A percentile compares a stretch with the other conserved stretches of the same genome.
These are phyloP conservation scores for Bufo gargarizans DNA, from an alignment of 2,113 vertebrate genomes.

Conservation along the genomic window DNA sequence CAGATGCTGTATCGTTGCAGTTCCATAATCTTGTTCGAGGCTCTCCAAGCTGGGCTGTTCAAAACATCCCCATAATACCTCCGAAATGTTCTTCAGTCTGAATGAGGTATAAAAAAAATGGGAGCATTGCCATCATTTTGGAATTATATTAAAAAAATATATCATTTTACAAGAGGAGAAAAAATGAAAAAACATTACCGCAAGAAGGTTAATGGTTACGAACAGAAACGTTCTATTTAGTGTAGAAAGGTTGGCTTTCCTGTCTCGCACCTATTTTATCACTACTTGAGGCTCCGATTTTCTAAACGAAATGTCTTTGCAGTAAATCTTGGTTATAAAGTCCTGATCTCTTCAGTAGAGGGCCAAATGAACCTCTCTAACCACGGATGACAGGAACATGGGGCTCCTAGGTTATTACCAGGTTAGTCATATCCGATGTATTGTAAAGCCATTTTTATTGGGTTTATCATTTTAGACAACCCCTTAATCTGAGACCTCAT, in stretches of 20 bases:
- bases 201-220: conserved; percentile 32
- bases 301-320: conserved; percentile 6
- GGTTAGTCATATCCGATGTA: not conserved
- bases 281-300: not conserved
- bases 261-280: conserved; percentile 10
- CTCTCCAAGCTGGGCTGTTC: not conserved
- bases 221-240: conserved; percentile 6
- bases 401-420: not conserved
- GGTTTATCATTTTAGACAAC: not conserved
- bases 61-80: not conserved
- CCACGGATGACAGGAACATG: not conserved
- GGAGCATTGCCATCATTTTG: conserved; percentile 6
- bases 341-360: not conserved
- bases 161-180: not conserved
- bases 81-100: conserved; percentile 14
- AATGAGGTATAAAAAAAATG: conserved; percentile 2
- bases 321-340: conserved; percentile 11
- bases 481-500: not conserved
- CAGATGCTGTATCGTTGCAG: not conserved
- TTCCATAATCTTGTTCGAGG: conserved; percentile 13
- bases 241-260: conserved; percentile 6
- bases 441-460: not conserved
- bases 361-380: not conserved
- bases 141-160: conserved; percentile 1
- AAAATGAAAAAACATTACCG: conserved; percentile 5